Conservation (phyloP, 37 sponge, comb jelly and placozoan genomes). For the Beroe forskalii region DNA sequence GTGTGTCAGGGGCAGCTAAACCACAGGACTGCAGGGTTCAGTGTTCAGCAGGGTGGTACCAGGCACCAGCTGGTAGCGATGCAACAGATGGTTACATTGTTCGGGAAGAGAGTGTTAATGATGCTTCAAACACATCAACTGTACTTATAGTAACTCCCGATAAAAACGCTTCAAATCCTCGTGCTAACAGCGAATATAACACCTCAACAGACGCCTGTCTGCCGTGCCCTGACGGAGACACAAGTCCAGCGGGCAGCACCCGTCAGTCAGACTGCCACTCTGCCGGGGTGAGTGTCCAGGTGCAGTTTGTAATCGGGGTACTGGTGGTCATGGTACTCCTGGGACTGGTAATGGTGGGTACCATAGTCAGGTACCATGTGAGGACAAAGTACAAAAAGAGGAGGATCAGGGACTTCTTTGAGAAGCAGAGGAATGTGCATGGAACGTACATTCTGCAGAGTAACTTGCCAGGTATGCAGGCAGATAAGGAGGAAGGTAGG, state of each 20-base stretch:
- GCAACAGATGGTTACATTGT: no score
- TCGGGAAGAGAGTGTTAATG: no score
- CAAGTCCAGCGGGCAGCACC: slow-evolving; percentile 18
- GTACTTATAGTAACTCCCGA: background rate
- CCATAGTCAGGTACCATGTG: background rate
- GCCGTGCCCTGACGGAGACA: background rate
- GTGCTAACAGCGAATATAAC: no score
- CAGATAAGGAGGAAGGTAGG: background rate
- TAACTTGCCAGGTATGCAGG: background rate
- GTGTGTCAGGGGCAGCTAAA: slow-evolving; percentile 13
- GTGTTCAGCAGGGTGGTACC: background rate
- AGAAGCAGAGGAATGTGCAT: background rate
- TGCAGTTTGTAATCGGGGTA: background rate
- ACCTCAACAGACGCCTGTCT: background rate
- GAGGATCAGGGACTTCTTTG: background rate
- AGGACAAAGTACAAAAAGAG: background rate
- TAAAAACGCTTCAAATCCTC: no score
- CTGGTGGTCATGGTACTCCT: background rate
- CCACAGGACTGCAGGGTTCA: background rate
- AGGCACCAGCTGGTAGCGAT: background rate
- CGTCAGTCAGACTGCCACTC: background rate
- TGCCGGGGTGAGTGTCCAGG: background rate
- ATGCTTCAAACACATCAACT: no score
- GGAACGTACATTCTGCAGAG: background rate
- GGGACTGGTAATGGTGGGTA: slow-evolving; percentile 32